A percentile compares a stretch with the other conserved stretches of the same genome.
These are phyloP conservation scores for Calycopis cecrops DNA, from an alignment of 1,140 invertebrate genomes.

Conservation along the genomic window DNA sequence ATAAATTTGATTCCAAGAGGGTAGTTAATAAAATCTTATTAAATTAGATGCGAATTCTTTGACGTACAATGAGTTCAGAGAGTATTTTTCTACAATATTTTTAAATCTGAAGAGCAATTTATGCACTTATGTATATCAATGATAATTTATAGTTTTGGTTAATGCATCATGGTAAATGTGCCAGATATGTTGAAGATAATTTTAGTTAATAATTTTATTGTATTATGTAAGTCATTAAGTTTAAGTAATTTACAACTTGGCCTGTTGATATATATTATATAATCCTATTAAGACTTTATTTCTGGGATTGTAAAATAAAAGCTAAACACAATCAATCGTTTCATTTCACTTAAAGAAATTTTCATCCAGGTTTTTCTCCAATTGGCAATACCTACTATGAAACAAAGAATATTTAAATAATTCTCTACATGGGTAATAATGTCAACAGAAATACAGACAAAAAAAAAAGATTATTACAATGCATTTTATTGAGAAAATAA, in stretches of 20 bases:
- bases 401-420: too few relatives aligned
- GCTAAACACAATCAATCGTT: constrained; percentile 51
- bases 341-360: constrained; percentile 39
- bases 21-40: constrained; percentile 47
- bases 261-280: constrained; percentile 74
- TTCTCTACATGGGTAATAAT: too few relatives aligned
- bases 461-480: neutral
- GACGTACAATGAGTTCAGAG: constrained; percentile 59
- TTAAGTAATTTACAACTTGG: constrained; percentile 75
- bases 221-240: constrained; percentile 74
- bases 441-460: neutral
- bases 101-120: constrained; percentile 65
- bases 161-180: constrained; percentile 65
- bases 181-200: constrained; percentile 71
- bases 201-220: constrained; percentile 75
- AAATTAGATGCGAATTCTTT: constrained; percentile 57
- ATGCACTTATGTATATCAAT: constrained; percentile 66
- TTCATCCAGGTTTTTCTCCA: too few relatives aligned
- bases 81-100: constrained; percentile 74
- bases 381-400: neutral
- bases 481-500: constrained; percentile 9
- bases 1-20: constrained; percentile 39
- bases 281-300: constrained; percentile 74
- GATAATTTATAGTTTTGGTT: constrained; percentile 61
- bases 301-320: constrained; percentile 75